A percentile compares a stretch with the other conserved stretches of the same genome.
phyloP scores from a whole-genome alignment of 2,797 vertebrate genomes.

The Oreochromis grahami region DNA sequence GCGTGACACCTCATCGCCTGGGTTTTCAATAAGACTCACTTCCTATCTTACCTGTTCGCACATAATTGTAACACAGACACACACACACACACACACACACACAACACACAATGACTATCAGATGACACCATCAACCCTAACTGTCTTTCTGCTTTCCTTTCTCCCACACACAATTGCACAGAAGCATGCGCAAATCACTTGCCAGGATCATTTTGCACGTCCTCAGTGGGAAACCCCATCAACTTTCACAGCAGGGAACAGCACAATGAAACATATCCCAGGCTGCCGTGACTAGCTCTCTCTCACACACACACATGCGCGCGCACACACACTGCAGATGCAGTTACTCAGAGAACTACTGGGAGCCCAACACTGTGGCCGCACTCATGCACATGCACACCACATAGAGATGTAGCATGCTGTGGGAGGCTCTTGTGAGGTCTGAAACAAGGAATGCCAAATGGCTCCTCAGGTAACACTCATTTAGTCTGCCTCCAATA shows the following conservation, averaged over 20 bases:
- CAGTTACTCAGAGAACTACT: slow-evolving; percentile 26
- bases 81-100: slow-evolving; percentile 5
- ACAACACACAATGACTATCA: slow-evolving; percentile 10
- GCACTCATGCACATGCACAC: neutral
- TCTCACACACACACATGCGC: neutral
- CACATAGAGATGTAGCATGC: neutral
- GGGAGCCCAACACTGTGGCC: slow-evolving; percentile 5
- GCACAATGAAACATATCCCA: slow-evolving; percentile 64
- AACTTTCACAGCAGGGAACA: slow-evolving; percentile 67
- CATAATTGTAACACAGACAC: slow-evolving; percentile 29
- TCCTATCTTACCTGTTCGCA: slow-evolving; percentile 50
- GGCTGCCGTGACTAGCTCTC: neutral
- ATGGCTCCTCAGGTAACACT: neutral
- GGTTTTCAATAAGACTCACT: slow-evolving; percentile 58
- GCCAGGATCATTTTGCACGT: slow-evolving; percentile 54
- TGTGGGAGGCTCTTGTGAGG: neutral
- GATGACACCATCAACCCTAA: neutral
- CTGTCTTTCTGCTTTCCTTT: neutral
- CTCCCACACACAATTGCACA: neutral
- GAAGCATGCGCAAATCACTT: slow-evolving; percentile 49
- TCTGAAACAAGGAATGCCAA: slow-evolving; percentile 8
- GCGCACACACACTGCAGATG: neutral
- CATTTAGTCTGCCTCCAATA: neutral
- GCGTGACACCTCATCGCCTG: slow-evolving; percentile 37
- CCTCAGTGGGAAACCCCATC: slow-evolving; percentile 68